phyloP scores from a whole-genome alignment of 53 echinoderm and acorn worm genomes.

The Crossaster papposus region DNA sequence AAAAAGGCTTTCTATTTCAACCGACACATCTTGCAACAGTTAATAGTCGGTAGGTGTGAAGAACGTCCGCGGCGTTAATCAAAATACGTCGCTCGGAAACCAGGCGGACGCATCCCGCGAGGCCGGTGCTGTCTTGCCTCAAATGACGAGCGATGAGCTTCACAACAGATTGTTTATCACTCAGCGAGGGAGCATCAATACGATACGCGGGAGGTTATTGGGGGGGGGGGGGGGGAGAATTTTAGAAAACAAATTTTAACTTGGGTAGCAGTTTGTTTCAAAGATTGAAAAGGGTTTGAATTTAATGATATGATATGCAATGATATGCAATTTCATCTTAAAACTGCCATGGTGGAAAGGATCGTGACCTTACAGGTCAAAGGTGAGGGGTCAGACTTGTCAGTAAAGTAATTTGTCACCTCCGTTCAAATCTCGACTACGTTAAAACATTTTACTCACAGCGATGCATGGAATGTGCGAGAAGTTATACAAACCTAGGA shows the following conservation, averaged over 20 bases:
- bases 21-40: constrained; percentile 60
- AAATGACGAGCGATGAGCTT: background rate
- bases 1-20: background rate
- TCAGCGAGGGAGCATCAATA: background rate
- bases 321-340: background rate
- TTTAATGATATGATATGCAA: background rate
- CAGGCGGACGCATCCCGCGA: background rate
- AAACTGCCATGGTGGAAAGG: background rate
- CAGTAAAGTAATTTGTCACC: background rate
- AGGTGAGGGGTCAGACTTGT: constrained; percentile 21
- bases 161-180: constrained; percentile 46
- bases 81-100: constrained; percentile 26
- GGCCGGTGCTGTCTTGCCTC: constrained; percentile 10
- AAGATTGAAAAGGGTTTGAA: no score
- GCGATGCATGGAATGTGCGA: background rate
- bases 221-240: background rate
- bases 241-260: background rate
- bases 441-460: background rate
- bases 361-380: background rate
- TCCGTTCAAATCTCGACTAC: background rate
- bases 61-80: constrained; percentile 56
- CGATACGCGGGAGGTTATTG: background rate
- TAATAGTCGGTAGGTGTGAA: constrained; percentile 59
- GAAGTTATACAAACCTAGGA: background rate
- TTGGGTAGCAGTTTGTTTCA: background rate